Evolutionary conservation across 2,797 vertebrate species (phyloP).

Genomic region (Meriones psammophilus): DNA sequence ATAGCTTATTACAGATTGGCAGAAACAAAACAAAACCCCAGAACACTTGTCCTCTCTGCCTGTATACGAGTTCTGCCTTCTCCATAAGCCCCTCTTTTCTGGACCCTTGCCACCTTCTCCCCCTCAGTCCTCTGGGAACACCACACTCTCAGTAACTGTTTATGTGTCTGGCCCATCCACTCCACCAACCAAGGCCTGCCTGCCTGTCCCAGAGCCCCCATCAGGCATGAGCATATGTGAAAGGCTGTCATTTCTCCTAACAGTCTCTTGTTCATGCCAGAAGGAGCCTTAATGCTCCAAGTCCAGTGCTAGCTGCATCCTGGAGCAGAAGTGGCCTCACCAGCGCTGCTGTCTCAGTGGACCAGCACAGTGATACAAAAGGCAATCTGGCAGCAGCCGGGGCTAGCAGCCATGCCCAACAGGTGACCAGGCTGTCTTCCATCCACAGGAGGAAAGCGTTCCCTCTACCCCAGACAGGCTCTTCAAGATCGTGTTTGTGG

Average conservation of each 20-base stretch:
- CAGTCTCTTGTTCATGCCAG: background rate
- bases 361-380: background rate
- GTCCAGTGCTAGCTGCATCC: background rate
- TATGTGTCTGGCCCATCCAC: background rate
- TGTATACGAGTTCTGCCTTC: background rate
- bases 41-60: background rate
- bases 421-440: background rate
- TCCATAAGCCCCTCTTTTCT: background rate
- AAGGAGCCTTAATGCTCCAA: background rate
- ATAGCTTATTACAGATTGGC: background rate
- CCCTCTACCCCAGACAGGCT: conserved; percentile 90
- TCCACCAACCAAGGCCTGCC: background rate
- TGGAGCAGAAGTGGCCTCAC: background rate
- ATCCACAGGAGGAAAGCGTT: conserved; percentile 89
- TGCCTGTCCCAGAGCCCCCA: background rate
- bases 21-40: background rate
- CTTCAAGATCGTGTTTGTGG: conserved; percentile 96
- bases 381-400: fast-evolving
- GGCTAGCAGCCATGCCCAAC: background rate
- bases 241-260: background rate
- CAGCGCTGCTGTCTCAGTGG: no score
- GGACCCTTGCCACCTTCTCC: no score
- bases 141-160: background rate
- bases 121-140: background rate
- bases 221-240: fast-evolving